A percentile compares a stretch with the other conserved stretches of the same genome.
Conservation (phyloP, 2,797 vertebrate genomes). For the Mus spretus region DNA sequence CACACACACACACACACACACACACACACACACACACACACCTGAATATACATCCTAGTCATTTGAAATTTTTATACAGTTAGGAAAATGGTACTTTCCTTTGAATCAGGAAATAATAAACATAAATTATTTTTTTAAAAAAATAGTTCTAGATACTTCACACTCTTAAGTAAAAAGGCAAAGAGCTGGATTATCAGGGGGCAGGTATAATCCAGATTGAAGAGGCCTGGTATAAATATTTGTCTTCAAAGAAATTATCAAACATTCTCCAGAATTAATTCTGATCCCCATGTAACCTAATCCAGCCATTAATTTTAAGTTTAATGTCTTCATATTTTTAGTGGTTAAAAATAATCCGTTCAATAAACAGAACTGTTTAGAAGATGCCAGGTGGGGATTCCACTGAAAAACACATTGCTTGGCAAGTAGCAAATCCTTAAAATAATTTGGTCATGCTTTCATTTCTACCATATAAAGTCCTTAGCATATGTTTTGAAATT, state of each 20-base stretch:
- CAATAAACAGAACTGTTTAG: background rate
- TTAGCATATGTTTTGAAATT: background rate
- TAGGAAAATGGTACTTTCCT: background rate
- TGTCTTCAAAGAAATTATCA: background rate
- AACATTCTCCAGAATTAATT: background rate
- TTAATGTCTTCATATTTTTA: background rate
- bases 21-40: background rate
- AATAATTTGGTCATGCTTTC: background rate
- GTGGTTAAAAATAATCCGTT: background rate
- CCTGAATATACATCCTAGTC: background rate
- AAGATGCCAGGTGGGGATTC: background rate
- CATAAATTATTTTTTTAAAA: background rate
- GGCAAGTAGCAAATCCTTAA: background rate
- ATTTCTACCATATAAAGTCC: background rate
- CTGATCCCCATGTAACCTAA: background rate
- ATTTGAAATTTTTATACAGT: background rate
- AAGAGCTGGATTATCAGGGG: background rate
- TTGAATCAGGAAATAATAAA: background rate
- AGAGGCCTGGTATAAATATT: background rate
- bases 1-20: background rate
- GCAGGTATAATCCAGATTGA: background rate
- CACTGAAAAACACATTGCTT: background rate
- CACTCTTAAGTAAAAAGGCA: background rate
- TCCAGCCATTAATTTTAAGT: background rate
- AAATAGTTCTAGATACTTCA: background rate